Evolutionary conservation across 2,797 vertebrate species (phyloP), one percentile per base, ranked within the genome.

Genomic region (Sphenodon punctatus): DNA sequence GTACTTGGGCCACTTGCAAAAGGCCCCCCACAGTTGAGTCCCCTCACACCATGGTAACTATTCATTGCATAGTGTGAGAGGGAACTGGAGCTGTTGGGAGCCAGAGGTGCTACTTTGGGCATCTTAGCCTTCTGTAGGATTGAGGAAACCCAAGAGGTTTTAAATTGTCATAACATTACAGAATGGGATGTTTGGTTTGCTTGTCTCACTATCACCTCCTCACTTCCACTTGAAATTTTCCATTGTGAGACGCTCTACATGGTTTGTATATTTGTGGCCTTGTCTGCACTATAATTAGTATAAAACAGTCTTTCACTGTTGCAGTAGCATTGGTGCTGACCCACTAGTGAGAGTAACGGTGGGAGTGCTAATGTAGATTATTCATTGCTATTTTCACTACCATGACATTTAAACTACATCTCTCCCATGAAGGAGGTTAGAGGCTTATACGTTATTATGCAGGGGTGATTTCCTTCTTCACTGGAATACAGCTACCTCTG

Each of bases 71-170:
- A n/a, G n/a, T n/a, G n/a, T n/a, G n/a, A n/a, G n/a, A n/a, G n/a
- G 90, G 88, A 71, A 73, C 68, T 86, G 58, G 66, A 61, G 89
- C 77, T 75, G 41, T 46, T 77, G 72, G 73, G 46, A 89, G 70
- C 36, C 36, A 74, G 55, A 68, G 78, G 76, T 88, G 67, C 67
- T 70, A 34, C 15, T 17, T 70, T 60, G 78, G 88, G 42, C 46
- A n/a, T n/a, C n/a, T n/a, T n/a, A n/a, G n/a, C n/a, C n/a, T n/a
- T n/a, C n/a, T n/a, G n/a, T n/a, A n/a, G n/a, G n/a, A n/a, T n/a
- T n/a, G n/a, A n/a, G n/a, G n/a, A n/a, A n/a, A n/a, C n/a, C n/a
- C n/a, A n/a, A n/a, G n/a, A n/a, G n/a, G n/a, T n/a, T n/a, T n/a
- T n/a, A n/a, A n/a, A n/a, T 38, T 53, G 43, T 32, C 16, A 14